Evolutionary conservation across 1,140 invertebrate species (phyloP).

Genomic region (Heliconius congener): DNA sequence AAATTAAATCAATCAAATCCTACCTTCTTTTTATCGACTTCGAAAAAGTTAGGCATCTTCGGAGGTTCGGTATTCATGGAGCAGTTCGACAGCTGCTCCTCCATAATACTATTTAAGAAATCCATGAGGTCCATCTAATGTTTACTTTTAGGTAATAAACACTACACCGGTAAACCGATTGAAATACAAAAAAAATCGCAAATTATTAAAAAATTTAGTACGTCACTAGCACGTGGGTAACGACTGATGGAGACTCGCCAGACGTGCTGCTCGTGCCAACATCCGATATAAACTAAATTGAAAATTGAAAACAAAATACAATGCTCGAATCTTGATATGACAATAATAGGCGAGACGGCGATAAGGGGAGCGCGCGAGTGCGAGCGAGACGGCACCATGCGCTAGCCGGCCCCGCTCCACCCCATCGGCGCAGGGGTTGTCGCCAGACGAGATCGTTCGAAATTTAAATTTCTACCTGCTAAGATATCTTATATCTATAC

Average conservation of each 20-base stretch:
- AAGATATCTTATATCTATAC: slow-evolving; percentile 48
- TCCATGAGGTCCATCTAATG: slow-evolving; percentile 70
- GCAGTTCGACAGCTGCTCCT: slow-evolving; percentile 52
- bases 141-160: slow-evolving; percentile 38
- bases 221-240: slow-evolving; percentile 60
- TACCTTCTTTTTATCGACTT: slow-evolving; percentile 75
- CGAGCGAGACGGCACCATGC: slow-evolving; percentile 51
- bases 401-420: slow-evolving; percentile 68
- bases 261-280: slow-evolving; percentile 73
- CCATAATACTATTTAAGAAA: slow-evolving; percentile 65
- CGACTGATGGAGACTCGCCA: slow-evolving; percentile 59
- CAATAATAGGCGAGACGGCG: slow-evolving; percentile 76
- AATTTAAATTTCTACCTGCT: slow-evolving; percentile 75
- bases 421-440: slow-evolving; percentile 74
- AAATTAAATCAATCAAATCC: neutral
- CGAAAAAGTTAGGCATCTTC: slow-evolving; percentile 73
- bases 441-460: slow-evolving; percentile 72
- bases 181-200: slow-evolving; percentile 18
- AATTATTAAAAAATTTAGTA: slow-evolving; percentile 44
- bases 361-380: slow-evolving; percentile 48
- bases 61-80: slow-evolving; percentile 54
- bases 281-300: slow-evolving; percentile 79
- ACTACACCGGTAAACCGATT: slow-evolving; percentile 39
- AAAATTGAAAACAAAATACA: slow-evolving; percentile 80
- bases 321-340: slow-evolving; percentile 79